phyloP scores from a whole-genome alignment of 2,113 vertebrate species.

The Scomber colias region DNA sequence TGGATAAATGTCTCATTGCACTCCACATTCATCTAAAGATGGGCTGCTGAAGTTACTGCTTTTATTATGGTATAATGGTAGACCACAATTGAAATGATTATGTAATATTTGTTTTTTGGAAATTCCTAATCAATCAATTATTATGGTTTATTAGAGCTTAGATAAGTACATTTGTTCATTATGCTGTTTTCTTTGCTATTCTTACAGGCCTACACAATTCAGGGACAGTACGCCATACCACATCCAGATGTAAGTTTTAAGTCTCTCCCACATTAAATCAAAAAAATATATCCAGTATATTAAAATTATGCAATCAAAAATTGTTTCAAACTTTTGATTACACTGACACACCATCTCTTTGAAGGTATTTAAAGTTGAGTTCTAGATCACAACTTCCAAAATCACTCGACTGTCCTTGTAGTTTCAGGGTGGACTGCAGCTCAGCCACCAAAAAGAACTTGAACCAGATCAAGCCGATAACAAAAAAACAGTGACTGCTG shows the following conservation, averaged over 20 bases:
- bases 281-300: neutral
- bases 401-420: neutral
- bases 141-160: neutral
- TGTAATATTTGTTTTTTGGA: no score
- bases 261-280: slow-evolving; percentile 50
- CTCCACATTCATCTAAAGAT: neutral
- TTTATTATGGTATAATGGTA: neutral
- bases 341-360: neutral
- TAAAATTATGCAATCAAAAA: neutral
- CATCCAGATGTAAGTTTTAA: slow-evolving; percentile 95
- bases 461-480: neutral
- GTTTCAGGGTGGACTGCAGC: slow-evolving; percentile 4
- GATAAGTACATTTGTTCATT: neutral
- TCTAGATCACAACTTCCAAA: slow-evolving; percentile 1
- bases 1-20: neutral
- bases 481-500: slow-evolving; percentile 7
- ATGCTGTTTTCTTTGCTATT: neutral
- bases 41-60: neutral
- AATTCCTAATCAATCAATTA: neutral
- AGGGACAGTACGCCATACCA: slow-evolving; percentile 98
- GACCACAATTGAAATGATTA: neutral
- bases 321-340: neutral
- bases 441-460: neutral
- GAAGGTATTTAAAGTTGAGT: neutral
- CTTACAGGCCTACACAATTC: slow-evolving; percentile 97